Evolutionary conservation across 2,113 vertebrate species (phyloP).

Genomic region (Micronycteris hirsuta): DNA sequence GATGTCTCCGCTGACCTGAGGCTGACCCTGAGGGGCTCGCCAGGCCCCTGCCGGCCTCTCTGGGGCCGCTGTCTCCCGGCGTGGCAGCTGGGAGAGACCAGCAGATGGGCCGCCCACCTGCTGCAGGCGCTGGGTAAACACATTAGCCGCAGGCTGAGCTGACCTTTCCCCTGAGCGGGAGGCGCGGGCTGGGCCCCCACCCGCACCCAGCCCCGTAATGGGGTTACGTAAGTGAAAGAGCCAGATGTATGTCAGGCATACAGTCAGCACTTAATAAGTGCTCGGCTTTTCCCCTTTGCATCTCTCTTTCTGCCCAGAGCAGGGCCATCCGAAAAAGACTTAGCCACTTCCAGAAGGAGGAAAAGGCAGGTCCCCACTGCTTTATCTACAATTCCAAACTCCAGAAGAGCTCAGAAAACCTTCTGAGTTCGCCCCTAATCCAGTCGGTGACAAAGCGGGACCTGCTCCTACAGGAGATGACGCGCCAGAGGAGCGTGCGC

Average conservation of each 20-base stretch:
- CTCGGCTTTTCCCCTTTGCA: background rate
- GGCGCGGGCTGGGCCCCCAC: background rate
- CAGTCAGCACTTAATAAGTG: background rate
- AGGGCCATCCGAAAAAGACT: too few relatives aligned
- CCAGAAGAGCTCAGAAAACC: background rate
- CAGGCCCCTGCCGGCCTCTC: background rate
- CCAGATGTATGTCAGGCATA: fast-evolving
- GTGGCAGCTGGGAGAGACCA: constrained; percentile 3
- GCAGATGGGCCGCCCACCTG: constrained; percentile 52
- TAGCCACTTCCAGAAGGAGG: too few relatives aligned
- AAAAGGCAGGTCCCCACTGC: background rate
- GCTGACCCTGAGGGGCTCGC: background rate
- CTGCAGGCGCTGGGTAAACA: constrained; percentile 60
- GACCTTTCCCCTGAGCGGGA: constrained; percentile 24
- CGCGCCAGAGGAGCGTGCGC: fast-evolving
- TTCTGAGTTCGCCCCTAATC: background rate
- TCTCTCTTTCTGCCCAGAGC: background rate
- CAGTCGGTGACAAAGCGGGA: fast-evolving
- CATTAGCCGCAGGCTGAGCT: constrained; percentile 35
- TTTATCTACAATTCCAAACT: background rate
- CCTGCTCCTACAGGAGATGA: fast-evolving
- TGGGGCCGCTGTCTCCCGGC: background rate
- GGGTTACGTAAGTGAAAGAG: background rate
- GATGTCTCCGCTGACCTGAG: fast-evolving
- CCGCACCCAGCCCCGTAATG: background rate